Percentiles rank a stretch among this genome's conserved stretches.
Conservation (phyloP, 2,888 invertebrate genomes). For the Blera fallax region DNA sequence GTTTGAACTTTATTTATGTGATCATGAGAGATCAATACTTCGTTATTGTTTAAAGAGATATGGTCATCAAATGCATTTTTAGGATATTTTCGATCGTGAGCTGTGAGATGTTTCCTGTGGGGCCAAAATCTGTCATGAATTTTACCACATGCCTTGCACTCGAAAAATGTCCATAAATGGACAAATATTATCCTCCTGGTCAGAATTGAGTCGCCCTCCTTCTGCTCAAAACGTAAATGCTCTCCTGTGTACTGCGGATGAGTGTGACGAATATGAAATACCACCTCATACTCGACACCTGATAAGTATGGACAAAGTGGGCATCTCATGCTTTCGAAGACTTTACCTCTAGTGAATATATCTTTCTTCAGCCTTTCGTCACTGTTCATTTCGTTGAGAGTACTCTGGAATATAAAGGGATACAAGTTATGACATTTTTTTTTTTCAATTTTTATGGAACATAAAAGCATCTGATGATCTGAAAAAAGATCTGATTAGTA, state of each 20-base stretch:
- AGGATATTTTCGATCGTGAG: constrained; percentile 48
- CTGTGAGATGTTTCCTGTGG: constrained; percentile 54
- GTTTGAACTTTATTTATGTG: constrained; percentile 17
- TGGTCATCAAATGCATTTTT: not conserved
- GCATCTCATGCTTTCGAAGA: constrained; percentile 61
- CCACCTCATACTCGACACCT: constrained; percentile 60
- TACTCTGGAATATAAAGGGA: constrained; percentile 24
- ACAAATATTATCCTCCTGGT: constrained; percentile 57
- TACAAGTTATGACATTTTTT: not conserved
- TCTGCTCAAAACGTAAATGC: constrained; percentile 32
- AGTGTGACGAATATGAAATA: constrained; percentile 49
- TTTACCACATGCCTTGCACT: constrained; percentile 62
- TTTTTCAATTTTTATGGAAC: not conserved
- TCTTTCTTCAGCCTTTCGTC: not conserved
- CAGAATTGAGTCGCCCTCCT: constrained; percentile 29
- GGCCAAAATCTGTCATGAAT: constrained; percentile 60
- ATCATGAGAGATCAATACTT: constrained; percentile 24
- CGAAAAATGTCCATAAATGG: constrained; percentile 58
- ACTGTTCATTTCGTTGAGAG: not conserved
- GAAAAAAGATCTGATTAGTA: too few species aligned
- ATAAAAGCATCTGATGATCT: too few species aligned
- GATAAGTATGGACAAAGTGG: constrained; percentile 59
- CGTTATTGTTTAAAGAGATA: constrained; percentile 23
- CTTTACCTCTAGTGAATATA: constrained; percentile 24
- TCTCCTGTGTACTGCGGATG: constrained; percentile 62